Evolutionary conservation across 2,888 invertebrate species (phyloP), one percentile per base, ranked within the genome.

Genomic region (Zaprionus bogoriensis): DNA sequence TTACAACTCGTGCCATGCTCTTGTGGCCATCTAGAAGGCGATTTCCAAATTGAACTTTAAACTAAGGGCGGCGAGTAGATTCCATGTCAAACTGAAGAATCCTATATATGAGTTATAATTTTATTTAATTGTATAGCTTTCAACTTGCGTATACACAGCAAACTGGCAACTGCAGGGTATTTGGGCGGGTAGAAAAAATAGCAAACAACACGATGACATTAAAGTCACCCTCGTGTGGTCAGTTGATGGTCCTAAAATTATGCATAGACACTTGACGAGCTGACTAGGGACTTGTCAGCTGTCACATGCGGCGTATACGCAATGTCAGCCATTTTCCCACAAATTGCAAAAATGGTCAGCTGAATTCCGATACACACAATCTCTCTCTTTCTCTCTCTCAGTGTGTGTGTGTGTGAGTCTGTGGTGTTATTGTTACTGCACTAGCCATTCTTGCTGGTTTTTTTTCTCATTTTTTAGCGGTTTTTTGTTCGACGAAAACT

Each of bases 401-500:
- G 17, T 20, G 19, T 20, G 39, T 20, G n/a, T 2, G 20, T 19
- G 20, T n/a, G n/a, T 17, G 36, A 2, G n/a, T n/a, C 5, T 14
- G 1, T 60, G 14, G n/a, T 41, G 4, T 14, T 52, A 22, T 30
- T 44, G 14, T 41, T 38, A 36, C 17, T 51, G 4, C 30, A 25
- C 22, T n/a, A 6, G 45, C 2, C 20, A 50, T 51, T 58, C 39
- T 12, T 36, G 27, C 9, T 41, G 22, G 19, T 51, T 17, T 42
- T 42, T 50, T 39, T 23, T 42, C 39, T 48, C 17, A 20, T 30
- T 23, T 28, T 36, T 14, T 20, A 25, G 54, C 39, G 60, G 39
- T 36, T 58, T 68, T 59, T 69, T 78, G 52, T 62, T 53, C 64
- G 55, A 51, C 62, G 27, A 67, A 76, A 82, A 82, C 82, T 82